Evolutionary conservation across 2,113 vertebrate species (phyloP), one percentile per base, ranked within the genome.

Genomic region (Irena cyanogastra): DNA sequence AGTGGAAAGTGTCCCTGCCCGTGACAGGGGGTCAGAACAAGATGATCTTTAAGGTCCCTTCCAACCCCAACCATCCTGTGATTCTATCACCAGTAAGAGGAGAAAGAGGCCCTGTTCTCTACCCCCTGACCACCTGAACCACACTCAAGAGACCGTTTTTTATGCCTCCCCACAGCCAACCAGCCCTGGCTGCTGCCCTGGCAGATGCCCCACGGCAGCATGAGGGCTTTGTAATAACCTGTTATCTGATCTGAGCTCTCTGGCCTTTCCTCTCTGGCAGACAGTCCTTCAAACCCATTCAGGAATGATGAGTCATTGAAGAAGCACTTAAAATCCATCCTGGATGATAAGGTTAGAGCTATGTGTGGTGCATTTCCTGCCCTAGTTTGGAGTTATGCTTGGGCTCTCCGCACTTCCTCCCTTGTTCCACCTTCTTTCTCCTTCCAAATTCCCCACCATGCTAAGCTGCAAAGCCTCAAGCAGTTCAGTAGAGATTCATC

Each of bases 311-410:
- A 95, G 93, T 96, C 95, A 97, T 87, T 75, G 77, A 90, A 89
- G 89, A 94, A 95, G 89, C 93, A 94, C 93, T 95, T 95, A 13
- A 87, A 94, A 91, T 57, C 91, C 94, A 84, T 82, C 96, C 81
- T 57, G 16, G 26, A 30, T 35, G 89, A 84, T 94, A 89, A 96
- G 94, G 87, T 56, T 89, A 65, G 83, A 72, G 57, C 86, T 56
- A 3, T 44, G 76, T 28, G 72, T 5, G 1, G 65, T 71, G 78
- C 57, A 1, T 79, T 92, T 87, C 89, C 89, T 95, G 77, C 93
- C 95, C 93, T 92, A 91, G 89, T 95, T 97, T 95, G 94, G 93
- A 75, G 56, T 39, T 75, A 68, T 1, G 31, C 86, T 90, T 2
- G 16, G 44, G 60, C 89, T 78, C 16, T 26, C 91, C 1, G 0